These are phyloP conservation scores for Marronus borbonicus DNA, from an alignment of 2,888 invertebrate species.

Conservation along the genomic window DNA sequence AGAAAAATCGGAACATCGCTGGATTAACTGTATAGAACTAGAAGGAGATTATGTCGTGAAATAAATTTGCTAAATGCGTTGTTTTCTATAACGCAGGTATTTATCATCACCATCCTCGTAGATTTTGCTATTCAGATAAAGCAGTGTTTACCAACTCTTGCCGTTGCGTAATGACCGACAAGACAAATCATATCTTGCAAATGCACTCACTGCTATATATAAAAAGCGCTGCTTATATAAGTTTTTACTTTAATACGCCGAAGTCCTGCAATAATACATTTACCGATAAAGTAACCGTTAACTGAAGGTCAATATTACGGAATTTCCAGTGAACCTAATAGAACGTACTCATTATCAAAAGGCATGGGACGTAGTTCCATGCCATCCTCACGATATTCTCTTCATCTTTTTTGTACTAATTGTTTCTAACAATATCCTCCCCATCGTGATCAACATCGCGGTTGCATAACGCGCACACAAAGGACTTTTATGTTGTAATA, in stretches of 20 bases:
- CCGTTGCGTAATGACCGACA: not conserved
- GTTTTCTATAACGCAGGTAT: no score
- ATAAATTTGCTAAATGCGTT: no score
- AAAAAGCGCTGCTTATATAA: not conserved
- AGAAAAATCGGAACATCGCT: no score
- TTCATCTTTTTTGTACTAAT: not conserved
- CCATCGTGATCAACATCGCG: not conserved
- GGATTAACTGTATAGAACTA: no score
- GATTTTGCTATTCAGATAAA: no score
- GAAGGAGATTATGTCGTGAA: no score
- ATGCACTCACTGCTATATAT: not conserved
- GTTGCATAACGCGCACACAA: no score
- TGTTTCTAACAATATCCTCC: not conserved
- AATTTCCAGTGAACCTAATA: constrained; percentile 5
- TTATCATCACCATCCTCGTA: no score
- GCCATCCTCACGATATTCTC: not conserved
- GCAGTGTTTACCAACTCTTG: not conserved
- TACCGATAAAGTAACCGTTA: constrained; percentile 7
- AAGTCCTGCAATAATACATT: not conserved
- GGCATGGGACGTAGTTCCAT: not conserved
- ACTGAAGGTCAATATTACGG: not conserved
- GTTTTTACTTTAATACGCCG: not conserved
- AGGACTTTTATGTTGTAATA: no score
- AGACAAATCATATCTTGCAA: not conserved
- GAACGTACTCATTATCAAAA: not conserved